Evolutionary conservation across 2,888 invertebrate species (phyloP).

Genomic region (Nemoura dubitans): DNA sequence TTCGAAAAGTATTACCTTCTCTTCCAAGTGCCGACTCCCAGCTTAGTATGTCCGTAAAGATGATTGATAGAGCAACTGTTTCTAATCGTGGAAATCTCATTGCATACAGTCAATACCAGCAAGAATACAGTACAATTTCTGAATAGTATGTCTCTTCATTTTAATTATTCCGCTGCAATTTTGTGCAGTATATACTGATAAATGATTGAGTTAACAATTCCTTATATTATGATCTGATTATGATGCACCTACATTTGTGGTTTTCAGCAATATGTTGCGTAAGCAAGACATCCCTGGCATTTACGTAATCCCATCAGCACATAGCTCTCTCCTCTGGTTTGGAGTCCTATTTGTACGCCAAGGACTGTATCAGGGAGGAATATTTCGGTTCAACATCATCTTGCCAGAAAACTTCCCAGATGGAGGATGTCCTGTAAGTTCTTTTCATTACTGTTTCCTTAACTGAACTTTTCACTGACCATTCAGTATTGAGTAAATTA

Average conservation of each 20-base stretch:
- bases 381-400: constrained; percentile 87
- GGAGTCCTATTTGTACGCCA: constrained; percentile 89
- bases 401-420: constrained; percentile 91
- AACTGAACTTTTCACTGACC: no score
- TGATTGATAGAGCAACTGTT: constrained; percentile 63
- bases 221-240: no score
- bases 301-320: constrained; percentile 91
- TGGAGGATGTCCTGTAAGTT: constrained; percentile 81
- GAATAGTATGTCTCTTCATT: constrained; percentile 80
- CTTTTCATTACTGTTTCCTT: background rate
- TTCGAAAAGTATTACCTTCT: constrained; percentile 66
- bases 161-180: no score
- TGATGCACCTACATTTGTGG: background rate
- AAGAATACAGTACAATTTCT: constrained; percentile 89
- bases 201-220: no score
- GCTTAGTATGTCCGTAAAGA: constrained; percentile 69
- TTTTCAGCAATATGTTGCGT: constrained; percentile 82
- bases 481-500: no score
- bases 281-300: constrained; percentile 87
- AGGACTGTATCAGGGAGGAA: constrained; percentile 88
- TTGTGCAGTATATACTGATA: no score
- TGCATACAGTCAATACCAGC: constrained; percentile 78
- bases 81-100: constrained; percentile 64
- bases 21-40: constrained; percentile 63
- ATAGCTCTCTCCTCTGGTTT: constrained; percentile 85